Percentiles rank a stretch among this genome's conserved stretches.
Conservation (phyloP, 2,113 vertebrate genomes). For the Indri indri region DNA sequence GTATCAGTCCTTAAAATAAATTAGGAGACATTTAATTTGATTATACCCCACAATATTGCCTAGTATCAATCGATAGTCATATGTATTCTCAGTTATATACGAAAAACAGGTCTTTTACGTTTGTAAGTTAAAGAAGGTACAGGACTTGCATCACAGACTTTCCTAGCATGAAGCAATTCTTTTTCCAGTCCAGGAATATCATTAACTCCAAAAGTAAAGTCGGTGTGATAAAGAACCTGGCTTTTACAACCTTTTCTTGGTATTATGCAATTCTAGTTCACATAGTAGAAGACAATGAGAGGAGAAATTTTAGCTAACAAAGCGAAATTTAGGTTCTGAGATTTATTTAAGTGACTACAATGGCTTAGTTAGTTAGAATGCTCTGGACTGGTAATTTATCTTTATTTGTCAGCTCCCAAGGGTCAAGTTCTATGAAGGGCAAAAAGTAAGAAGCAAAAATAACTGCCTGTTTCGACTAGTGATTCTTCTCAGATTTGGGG, state of each 20-base stretch:
- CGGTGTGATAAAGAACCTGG: not conserved
- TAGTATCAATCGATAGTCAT: not conserved
- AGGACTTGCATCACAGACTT: not conserved
- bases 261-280: slow-evolving; percentile 9
- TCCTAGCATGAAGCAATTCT: not conserved
- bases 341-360: slow-evolving; percentile 74
- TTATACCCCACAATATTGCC: not conserved
- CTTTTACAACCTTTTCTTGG: not conserved
- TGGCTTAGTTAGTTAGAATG: slow-evolving; percentile 77
- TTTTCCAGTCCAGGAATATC: not conserved
- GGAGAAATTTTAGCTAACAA: slow-evolving; percentile 70
- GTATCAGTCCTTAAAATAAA: not conserved
- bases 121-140: not conserved
- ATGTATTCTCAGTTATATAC: not conserved
- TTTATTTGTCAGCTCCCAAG: slow-evolving; percentile 83
- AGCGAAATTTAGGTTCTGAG: slow-evolving; percentile 73
- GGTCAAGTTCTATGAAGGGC: slow-evolving; percentile 78
- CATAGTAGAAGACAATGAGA: not conserved
- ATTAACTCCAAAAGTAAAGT: not conserved
- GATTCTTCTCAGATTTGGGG: not conserved
- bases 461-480: slow-evolving; percentile 63
- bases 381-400: slow-evolving; percentile 79
- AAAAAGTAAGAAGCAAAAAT: slow-evolving; percentile 73
- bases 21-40: not conserved
- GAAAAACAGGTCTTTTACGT: not conserved